A percentile compares a stretch with the other conserved stretches of the same genome.
Evolutionary conservation across 23 tunicate species (phyloP).

Genomic region (Phallusia fumigata): DNA sequence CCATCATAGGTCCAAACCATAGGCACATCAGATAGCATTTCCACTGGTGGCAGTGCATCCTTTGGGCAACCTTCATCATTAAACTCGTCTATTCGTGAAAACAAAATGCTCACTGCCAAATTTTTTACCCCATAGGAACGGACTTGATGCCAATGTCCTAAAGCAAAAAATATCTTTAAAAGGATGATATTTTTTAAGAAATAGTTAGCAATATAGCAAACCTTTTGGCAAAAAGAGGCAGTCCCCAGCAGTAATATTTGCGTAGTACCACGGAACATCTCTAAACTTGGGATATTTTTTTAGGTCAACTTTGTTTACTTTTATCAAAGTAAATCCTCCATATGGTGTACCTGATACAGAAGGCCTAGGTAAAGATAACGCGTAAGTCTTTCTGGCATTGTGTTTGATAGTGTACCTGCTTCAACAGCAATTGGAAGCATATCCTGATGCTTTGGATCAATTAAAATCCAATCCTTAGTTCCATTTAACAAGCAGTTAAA

Average conservation of each 20-base stretch:
- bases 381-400: background rate
- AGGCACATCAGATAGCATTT: constrained; percentile 28
- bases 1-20: constrained; percentile 51
- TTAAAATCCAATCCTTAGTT: constrained; percentile 43
- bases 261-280: constrained; percentile 46
- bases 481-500: constrained; percentile 43
- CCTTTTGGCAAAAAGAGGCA: constrained; percentile 41
- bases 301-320: constrained; percentile 43
- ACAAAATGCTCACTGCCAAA: constrained; percentile 38
- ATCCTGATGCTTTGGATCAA: constrained; percentile 26
- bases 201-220: background rate
- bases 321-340: constrained; percentile 36
- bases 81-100: constrained; percentile 17
- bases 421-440: constrained; percentile 43
- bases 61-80: constrained; percentile 30
- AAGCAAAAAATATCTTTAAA: background rate
- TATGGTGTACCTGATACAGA: constrained; percentile 20
- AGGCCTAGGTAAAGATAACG: background rate
- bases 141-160: constrained; percentile 50
- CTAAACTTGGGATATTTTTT: constrained; percentile 26
- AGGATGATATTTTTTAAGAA: background rate
- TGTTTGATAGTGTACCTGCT: background rate
- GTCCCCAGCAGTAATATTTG: constrained; percentile 38
- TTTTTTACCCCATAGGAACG: constrained; percentile 42
- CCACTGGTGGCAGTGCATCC: constrained; percentile 2